Conservation (phyloP, 2,113 vertebrate genomes). For the Geococcyx californianus region DNA sequence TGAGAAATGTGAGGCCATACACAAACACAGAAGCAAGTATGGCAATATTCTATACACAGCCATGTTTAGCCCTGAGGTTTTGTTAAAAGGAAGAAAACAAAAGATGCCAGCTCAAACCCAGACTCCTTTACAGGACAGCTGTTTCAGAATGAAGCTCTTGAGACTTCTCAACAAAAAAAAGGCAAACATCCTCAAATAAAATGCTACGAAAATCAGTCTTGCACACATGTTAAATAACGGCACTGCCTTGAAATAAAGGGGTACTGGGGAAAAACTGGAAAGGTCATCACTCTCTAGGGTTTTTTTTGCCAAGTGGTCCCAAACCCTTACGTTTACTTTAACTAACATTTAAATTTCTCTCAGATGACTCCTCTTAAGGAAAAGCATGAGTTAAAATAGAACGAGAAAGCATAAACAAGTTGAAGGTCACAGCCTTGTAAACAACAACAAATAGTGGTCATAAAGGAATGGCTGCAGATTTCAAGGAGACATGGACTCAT, state of each 20-base stretch:
- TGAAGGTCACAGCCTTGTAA: background rate
- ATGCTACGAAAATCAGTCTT: background rate
- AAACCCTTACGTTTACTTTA: background rate
- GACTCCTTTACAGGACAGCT: background rate
- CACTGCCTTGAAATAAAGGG: background rate
- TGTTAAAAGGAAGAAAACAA: background rate
- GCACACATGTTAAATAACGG: background rate
- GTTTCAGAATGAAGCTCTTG: background rate
- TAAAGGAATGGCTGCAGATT: background rate
- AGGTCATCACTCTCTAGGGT: background rate
- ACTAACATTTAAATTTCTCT: background rate
- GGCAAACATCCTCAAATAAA: background rate
- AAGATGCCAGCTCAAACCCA: background rate
- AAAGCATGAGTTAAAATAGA: background rate
- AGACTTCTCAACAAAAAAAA: background rate
- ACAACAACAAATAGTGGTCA: background rate
- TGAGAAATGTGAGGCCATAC: background rate
- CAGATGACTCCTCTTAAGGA: background rate
- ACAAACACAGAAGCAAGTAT: background rate
- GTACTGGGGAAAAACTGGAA: background rate
- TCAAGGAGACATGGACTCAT: conserved; percentile 39
- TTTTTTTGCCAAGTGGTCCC: background rate
- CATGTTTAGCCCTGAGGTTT: background rate
- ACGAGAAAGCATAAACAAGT: background rate
- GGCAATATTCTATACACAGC: background rate